These are phyloP conservation scores for Hypomecis punctinalis DNA, from an alignment of 2,888 invertebrate species.

Conservation along the genomic window DNA sequence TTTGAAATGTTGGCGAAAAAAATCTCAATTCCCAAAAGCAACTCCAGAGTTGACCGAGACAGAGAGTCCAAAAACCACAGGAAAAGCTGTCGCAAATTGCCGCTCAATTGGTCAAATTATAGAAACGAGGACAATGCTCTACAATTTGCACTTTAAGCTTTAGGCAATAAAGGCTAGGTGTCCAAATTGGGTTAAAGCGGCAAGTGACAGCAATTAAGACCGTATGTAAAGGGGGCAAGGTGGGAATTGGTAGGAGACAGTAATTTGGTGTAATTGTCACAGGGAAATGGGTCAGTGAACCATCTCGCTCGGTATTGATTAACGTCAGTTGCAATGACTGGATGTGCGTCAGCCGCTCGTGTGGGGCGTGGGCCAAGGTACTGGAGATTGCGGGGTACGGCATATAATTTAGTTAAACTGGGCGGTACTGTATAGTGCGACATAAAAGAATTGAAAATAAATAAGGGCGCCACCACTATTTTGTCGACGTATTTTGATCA, in stretches of 20 bases:
- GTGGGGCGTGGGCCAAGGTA: slow-evolving; percentile 9
- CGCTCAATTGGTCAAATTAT: slow-evolving; percentile 19
- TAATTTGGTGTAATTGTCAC: slow-evolving; percentile 51
- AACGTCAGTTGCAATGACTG: slow-evolving; percentile 64
- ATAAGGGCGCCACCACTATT: no score
- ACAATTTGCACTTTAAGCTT: slow-evolving; percentile 11
- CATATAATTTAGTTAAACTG: neutral
- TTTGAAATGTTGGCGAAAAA: no score
- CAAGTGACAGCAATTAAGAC: slow-evolving; percentile 16
- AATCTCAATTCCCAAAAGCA: no score
- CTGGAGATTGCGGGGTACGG: neutral
- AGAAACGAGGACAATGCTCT: neutral
- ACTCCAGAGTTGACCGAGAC: no score
- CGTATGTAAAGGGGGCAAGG: slow-evolving; percentile 18
- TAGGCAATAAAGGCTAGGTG: slow-evolving; percentile 3
- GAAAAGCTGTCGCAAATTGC: slow-evolving; percentile 12
- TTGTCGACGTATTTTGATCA: no score
- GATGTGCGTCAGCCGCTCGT: slow-evolving; percentile 56
- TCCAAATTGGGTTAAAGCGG: neutral
- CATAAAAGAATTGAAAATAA: no score
- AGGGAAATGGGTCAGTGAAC: slow-evolving; percentile 39
- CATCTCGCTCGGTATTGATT: slow-evolving; percentile 67
- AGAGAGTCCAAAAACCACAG: no score
- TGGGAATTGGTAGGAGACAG: slow-evolving; percentile 30
- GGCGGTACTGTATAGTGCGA: no score